A percentile compares a stretch with the other conserved stretches of the same genome.
Conservation (phyloP, 2,888 invertebrate genomes). For the Periphyllus acericola region DNA sequence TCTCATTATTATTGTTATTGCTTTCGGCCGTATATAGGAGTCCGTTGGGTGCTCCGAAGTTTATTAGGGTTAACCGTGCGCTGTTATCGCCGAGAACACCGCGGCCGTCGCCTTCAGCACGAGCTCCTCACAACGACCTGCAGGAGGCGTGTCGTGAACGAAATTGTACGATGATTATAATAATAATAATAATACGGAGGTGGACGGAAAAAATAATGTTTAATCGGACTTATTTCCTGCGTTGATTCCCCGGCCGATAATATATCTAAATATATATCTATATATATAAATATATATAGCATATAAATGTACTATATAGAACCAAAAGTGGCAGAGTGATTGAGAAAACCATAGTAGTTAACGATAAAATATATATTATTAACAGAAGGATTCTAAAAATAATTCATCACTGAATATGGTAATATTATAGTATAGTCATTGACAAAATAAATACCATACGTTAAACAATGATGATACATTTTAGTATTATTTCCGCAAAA, state of each 20-base stretch:
- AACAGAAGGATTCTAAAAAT: conserved; percentile 3
- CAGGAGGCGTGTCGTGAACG: neutral
- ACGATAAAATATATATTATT: too few relatives aligned
- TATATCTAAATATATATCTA: neutral
- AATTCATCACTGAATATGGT: neutral
- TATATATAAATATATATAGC: too few relatives aligned
- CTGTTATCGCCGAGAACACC: neutral
- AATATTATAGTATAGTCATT: neutral
- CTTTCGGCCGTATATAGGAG: neutral
- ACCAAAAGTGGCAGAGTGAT: neutral
- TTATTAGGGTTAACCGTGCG: conserved; percentile 25
- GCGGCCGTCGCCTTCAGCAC: neutral
- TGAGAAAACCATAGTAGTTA: neutral
- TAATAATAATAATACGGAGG: neutral
- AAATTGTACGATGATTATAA: neutral
- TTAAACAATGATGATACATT: neutral
- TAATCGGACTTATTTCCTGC: neutral
- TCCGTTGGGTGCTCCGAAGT: neutral
- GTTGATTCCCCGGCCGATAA: neutral
- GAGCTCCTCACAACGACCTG: neutral
- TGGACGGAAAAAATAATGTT: neutral
- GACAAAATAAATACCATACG: neutral
- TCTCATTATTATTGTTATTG: neutral
- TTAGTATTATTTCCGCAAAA: neutral
- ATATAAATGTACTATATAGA: neutral